phyloP scores from a whole-genome alignment of 2,888 invertebrate genomes.

The Torymus tubicola region DNA sequence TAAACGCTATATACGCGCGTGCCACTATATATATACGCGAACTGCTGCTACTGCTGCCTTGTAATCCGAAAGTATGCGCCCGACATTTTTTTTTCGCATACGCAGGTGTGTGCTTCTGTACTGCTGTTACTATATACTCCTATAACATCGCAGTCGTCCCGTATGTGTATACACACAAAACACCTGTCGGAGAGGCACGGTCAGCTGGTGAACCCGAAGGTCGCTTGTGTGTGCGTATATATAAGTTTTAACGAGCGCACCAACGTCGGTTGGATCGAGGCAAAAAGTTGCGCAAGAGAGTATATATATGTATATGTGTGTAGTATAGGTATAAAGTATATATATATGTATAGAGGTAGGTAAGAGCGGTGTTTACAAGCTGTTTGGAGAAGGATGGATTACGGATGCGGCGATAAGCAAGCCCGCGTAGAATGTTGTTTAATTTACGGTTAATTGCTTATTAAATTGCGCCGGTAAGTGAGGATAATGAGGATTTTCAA shows the following conservation, averaged over 20 bases:
- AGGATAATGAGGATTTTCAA: too few species aligned
- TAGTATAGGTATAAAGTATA: too few species aligned
- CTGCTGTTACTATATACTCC: neutral
- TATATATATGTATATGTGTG: too few species aligned
- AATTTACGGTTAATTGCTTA: too few species aligned
- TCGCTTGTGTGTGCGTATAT: neutral
- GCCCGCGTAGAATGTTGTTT: too few species aligned
- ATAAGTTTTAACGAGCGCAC: slow-evolving; percentile 33
- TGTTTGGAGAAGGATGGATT: neutral
- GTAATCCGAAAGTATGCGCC: slow-evolving; percentile 41
- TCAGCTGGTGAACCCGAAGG: slow-evolving; percentile 44
- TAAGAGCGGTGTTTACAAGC: neutral
- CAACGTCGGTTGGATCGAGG: too few species aligned
- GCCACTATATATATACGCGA: neutral
- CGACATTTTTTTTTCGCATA: slow-evolving; percentile 25
- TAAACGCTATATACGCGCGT: neutral
- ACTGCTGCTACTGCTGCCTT: slow-evolving; percentile 36
- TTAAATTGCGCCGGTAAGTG: too few species aligned
- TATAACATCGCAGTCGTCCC: slow-evolving; percentile 7
- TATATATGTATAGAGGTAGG: too few species aligned
- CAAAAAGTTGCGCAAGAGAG: too few species aligned
- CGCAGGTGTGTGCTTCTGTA: too few species aligned
- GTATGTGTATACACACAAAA: neutral
- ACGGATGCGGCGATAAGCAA: too few species aligned
- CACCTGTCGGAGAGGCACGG: slow-evolving; percentile 36